Conservation (phyloP, 2,888 invertebrate species). For the Nephrocerus scutellatus region DNA sequence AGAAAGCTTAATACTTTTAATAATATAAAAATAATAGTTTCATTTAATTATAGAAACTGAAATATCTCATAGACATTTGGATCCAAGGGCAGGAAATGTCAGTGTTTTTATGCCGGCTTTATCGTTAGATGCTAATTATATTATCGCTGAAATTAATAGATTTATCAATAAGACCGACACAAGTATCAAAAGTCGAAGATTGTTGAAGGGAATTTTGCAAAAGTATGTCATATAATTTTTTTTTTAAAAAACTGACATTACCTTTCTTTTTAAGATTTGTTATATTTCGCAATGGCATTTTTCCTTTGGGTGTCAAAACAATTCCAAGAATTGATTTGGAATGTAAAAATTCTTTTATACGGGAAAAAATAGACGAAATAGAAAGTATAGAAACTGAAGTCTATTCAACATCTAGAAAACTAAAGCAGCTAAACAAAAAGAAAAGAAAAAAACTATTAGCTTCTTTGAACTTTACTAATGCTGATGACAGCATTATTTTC, state of each 20-base stretch:
- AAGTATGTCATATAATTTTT: slow-evolving; percentile 44
- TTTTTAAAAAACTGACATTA: neutral
- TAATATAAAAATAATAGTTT: slow-evolving; percentile 25
- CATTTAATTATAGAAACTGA: slow-evolving; percentile 2
- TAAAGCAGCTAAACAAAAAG: slow-evolving; percentile 48
- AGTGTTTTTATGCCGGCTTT: slow-evolving; percentile 66
- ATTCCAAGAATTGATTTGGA: slow-evolving; percentile 46
- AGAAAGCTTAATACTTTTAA: slow-evolving; percentile 6
- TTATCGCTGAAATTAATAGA: slow-evolving; percentile 53
- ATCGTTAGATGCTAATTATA: slow-evolving; percentile 54
- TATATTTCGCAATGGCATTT: slow-evolving; percentile 54
- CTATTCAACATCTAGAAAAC: slow-evolving; percentile 37
- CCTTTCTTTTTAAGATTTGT: slow-evolving; percentile 50
- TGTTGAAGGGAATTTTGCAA: slow-evolving; percentile 47
- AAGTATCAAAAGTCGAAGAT: slow-evolving; percentile 53
- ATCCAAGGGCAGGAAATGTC: slow-evolving; percentile 76
- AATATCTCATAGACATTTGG: slow-evolving; percentile 43
- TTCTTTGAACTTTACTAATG: slow-evolving; percentile 36
- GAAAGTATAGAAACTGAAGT: slow-evolving; percentile 51
- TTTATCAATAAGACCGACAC: slow-evolving; percentile 50
- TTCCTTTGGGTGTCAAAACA: slow-evolving; percentile 60
- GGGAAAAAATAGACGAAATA: slow-evolving; percentile 45
- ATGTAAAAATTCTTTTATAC: slow-evolving; percentile 31
- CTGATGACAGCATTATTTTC: slow-evolving; percentile 40
- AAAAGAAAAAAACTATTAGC: slow-evolving; percentile 40